Conservation (phyloP, 2,888 invertebrate species). For the Athalia cordata region DNA sequence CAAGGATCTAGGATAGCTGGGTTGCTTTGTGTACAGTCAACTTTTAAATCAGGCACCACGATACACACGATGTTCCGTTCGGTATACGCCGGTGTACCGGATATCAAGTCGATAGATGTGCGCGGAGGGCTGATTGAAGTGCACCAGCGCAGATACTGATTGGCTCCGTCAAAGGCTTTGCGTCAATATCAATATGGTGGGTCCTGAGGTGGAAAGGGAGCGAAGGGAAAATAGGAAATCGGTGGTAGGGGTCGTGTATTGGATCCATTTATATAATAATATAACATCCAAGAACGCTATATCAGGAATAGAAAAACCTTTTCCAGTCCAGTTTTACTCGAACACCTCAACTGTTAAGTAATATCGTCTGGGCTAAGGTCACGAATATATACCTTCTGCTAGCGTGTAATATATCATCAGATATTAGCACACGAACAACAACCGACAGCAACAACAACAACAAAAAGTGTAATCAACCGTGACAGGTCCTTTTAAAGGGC, state of each 20-base stretch:
- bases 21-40: not conserved
- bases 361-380: no score
- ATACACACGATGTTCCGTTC: not conserved
- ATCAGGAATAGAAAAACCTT: no score
- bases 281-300: not conserved
- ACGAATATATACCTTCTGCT: no score
- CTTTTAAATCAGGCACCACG: slow-evolving; percentile 14
- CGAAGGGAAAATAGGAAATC: not conserved
- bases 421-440: no score
- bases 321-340: no score
- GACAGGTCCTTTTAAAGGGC: not conserved
- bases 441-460: no score
- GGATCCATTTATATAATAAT: not conserved
- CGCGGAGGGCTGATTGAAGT: slow-evolving; percentile 61
- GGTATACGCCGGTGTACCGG: not conserved
- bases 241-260: not conserved
- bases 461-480: not conserved
- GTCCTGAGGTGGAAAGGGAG: not conserved
- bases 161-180: slow-evolving; percentile 63
- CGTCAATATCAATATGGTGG: slow-evolving; percentile 49
- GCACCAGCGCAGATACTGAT: slow-evolving; percentile 60
- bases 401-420: no score
- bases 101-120: slow-evolving; percentile 57
- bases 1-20: no score
- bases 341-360: no score